phyloP scores from a whole-genome alignment of 2,797 vertebrate genomes.

The Paratrypauchen microcephalus region DNA sequence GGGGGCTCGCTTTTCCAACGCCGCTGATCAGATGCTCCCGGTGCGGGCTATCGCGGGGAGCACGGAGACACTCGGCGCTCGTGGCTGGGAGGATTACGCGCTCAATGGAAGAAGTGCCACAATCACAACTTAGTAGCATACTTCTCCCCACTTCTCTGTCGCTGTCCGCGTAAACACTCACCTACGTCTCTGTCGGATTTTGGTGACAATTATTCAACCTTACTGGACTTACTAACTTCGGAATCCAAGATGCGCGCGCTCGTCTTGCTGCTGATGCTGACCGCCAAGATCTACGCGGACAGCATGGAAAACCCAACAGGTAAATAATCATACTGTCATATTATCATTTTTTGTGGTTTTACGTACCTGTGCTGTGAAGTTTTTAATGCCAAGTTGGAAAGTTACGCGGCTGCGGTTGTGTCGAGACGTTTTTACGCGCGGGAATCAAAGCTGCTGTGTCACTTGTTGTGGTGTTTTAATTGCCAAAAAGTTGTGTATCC shows the following conservation, averaged over 20 bases:
- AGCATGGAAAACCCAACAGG: constrained; percentile 79
- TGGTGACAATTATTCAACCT: constrained; percentile 22
- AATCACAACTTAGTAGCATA: constrained; percentile 47
- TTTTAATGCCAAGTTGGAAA: constrained; percentile 33
- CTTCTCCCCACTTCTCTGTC: constrained; percentile 12
- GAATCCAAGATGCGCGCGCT: constrained; percentile 60
- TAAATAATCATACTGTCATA: no score
- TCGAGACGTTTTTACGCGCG: no score
- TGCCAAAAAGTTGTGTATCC: background rate
- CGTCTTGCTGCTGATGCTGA: constrained; percentile 70
- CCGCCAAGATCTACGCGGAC: constrained; percentile 70
- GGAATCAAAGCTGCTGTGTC: background rate
- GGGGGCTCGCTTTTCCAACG: constrained; percentile 37
- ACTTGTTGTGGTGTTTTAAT: background rate
- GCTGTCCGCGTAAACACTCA: background rate
- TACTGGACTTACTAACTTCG: constrained; percentile 66
- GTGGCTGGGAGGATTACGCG: constrained; percentile 35
- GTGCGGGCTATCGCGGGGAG: constrained; percentile 56
- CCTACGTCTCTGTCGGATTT: constrained; percentile 53
- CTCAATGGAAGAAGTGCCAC: constrained; percentile 45
- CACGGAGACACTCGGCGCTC: constrained; percentile 1
- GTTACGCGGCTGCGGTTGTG: background rate
- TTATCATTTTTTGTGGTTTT: background rate
- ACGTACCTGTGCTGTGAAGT: constrained; percentile 3
- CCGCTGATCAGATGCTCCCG: constrained; percentile 68